These are phyloP conservation scores for Clunio marinus DNA, from an alignment of 2,888 invertebrate species.

Conservation along the genomic window DNA sequence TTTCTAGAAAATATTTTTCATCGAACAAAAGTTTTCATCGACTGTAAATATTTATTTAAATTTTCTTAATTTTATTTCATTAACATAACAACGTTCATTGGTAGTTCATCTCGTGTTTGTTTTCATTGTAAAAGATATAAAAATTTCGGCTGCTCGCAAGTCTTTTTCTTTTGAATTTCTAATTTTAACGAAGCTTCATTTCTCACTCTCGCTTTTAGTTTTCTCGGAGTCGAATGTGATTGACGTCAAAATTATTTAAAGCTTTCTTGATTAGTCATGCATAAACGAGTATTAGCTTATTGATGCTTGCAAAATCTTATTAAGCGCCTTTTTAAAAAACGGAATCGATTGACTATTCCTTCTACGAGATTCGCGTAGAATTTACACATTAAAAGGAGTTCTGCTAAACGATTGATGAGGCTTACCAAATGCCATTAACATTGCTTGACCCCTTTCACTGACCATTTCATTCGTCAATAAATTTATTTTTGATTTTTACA, in stretches of 20 bases:
- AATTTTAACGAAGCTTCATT: neutral
- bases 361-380: neutral
- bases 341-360: neutral
- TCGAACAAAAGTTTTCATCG: neutral
- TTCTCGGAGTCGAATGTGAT: neutral
- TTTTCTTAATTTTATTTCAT: slow-evolving; percentile 6
- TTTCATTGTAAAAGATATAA: too few relatives aligned
- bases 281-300: too few relatives aligned
- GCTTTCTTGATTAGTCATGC: neutral
- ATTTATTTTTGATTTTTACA: too few relatives aligned
- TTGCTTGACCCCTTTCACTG: neutral
- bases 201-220: neutral
- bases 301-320: neutral
- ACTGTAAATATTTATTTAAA: slow-evolving; percentile 4
- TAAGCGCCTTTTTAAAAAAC: neutral
- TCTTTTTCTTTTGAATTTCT: neutral
- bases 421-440: neutral
- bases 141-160: too few relatives aligned
- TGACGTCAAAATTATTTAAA: slow-evolving; percentile 3
- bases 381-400: too few relatives aligned
- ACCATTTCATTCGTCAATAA: neutral
- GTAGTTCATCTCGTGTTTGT: neutral
- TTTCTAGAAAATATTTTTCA: neutral
- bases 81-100: neutral
- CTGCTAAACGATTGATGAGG: too few relatives aligned